phyloP scores from a whole-genome alignment of 2,113 vertebrate genomes.

The Urocynchramus pylzowi region DNA sequence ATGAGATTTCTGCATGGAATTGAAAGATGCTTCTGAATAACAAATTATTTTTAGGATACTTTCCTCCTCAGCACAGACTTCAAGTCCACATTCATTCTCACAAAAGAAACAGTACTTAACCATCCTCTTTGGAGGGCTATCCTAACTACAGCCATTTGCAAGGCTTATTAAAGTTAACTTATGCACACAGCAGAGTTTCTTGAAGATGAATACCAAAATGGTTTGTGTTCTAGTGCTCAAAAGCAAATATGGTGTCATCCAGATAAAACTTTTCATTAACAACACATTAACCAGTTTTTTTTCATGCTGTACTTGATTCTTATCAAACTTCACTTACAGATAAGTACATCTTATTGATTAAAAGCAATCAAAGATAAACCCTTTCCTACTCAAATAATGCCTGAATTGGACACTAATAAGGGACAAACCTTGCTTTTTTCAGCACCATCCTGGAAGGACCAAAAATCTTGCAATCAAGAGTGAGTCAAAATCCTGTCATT shows the following conservation, averaged over 20 bases:
- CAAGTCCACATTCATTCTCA: background rate
- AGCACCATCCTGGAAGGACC: background rate
- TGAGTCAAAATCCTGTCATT: background rate
- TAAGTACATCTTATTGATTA: slow-evolving; percentile 61
- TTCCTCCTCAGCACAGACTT: background rate
- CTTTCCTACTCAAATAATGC: slow-evolving; percentile 1
- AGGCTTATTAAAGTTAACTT: background rate
- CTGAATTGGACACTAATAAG: background rate
- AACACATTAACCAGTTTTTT: slow-evolving; percentile 32
- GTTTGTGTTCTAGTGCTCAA: slow-evolving; percentile 21
- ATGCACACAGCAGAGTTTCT: background rate
- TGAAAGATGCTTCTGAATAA: slow-evolving; percentile 33
- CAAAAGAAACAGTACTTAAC: background rate
- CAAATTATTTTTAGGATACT: slow-evolving; percentile 22
- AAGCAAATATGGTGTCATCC: slow-evolving; percentile 21
- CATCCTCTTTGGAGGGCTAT: background rate
- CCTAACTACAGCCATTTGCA: background rate
- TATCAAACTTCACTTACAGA: slow-evolving; percentile 53
- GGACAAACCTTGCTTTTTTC: background rate
- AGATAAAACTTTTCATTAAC: slow-evolving; percentile 56
- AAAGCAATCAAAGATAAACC: slow-evolving; percentile 42
- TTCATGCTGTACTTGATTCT: background rate
- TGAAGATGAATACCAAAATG: background rate
- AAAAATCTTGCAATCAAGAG: background rate
- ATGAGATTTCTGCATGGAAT: slow-evolving; percentile 15